Base-by-base conservation (phyloP, 2,888 invertebrate genomes). In the Onchidella celtica region DNA sequence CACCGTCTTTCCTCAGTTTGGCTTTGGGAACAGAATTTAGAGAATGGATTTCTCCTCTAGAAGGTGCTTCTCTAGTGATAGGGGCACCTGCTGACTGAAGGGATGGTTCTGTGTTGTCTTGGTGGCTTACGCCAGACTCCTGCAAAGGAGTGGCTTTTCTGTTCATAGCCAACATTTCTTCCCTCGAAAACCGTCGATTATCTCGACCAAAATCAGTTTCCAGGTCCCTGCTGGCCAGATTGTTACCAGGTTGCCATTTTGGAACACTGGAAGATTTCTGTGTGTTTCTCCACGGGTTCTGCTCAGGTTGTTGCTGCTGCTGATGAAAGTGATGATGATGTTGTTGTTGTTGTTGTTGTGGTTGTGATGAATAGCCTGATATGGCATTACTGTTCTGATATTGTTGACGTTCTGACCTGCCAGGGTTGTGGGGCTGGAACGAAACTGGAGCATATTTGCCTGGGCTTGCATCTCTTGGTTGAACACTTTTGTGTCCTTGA, bases 21-120 rank as follows among this genome's bases (percentile, higher is more conserved):
- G 86, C 88, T 83, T 87, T 89, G 75, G 91, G 91, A 63, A 88
- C 90, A 75, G 90, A 89, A 76, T 90, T 91, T 32, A 91, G 82
- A 4, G 88, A 87, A 83, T 88, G 89, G 47, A 89, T 79, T 75
- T 90, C 87, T 55, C 81, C 84, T 77, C 86, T 87, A 27, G 86
- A 86, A 6, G 88, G 88, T 24, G 87, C 80, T 59, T 89, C 89
- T 34, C 88, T 76, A 36, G 40, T 83, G 40, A 85, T 73, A 3
- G 86, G 84, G 3, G 38, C 61, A 65, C 61, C 38, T 4, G 27
- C 32, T 3, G 68, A 24, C 9, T 1, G 21, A 14, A 65, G 40
- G 2, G 9, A 11, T 11, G n/a, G 40, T 24, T 29, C n/a, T 9
- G 40, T 24, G 6, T 75, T 70, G 11, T 61, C 63, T 14, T n/a